These are phyloP conservation scores for Craseonycteris thonglongyai DNA, from an alignment of 2,113 vertebrate genomes.

Conservation along the genomic window DNA sequence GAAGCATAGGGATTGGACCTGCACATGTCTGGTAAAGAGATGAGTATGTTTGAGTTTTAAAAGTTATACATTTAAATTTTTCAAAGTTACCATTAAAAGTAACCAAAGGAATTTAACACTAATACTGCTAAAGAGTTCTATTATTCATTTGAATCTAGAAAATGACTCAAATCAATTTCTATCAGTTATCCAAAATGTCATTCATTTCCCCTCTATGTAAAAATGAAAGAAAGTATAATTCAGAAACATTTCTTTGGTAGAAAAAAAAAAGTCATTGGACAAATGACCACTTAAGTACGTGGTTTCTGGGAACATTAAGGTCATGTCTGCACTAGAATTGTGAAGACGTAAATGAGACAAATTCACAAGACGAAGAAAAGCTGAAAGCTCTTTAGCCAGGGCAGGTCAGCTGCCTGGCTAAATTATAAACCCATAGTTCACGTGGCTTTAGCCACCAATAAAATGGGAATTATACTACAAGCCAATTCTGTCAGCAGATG, in stretches of 20 bases:
- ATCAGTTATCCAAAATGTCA: constrained; percentile 38
- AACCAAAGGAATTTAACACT: background rate
- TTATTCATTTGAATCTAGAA: background rate
- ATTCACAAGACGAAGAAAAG: constrained; percentile 54
- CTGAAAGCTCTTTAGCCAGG: constrained; percentile 40
- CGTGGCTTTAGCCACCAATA: constrained; percentile 58
- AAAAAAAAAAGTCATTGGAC: background rate
- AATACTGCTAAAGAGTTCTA: background rate
- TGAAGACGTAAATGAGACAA: constrained; percentile 59
- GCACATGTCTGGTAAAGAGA: background rate
- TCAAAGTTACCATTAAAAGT: background rate
- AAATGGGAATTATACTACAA: constrained; percentile 57
- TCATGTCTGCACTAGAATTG: constrained; percentile 44
- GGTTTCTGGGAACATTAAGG: constrained; percentile 52
- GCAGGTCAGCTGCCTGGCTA: constrained; percentile 7
- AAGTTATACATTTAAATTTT: background rate
- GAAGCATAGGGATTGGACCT: background rate
- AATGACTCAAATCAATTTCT: constrained; percentile 29
- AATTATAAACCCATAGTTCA: constrained; percentile 62
- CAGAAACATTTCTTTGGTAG: background rate
- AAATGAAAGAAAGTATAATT: constrained; percentile 48
- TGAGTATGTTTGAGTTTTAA: background rate
- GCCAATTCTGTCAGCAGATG: constrained; percentile 52
- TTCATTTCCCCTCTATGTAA: constrained; percentile 39
- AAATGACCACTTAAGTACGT: constrained; percentile 56